Evolutionary conservation across 2,113 vertebrate species (phyloP).

Genomic region (Xenus cinereus): DNA sequence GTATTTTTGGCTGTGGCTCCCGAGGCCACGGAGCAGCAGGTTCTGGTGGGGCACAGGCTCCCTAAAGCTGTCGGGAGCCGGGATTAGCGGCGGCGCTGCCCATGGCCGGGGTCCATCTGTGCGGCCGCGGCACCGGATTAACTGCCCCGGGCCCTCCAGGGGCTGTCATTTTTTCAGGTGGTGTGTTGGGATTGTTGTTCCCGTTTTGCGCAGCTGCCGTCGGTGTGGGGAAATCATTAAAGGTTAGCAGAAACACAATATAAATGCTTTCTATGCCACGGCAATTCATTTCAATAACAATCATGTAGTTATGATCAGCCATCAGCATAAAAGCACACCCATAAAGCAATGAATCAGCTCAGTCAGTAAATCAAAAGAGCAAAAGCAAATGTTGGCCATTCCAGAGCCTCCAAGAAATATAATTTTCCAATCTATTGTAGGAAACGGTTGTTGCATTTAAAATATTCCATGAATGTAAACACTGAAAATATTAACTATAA

Average conservation of each 20-base stretch:
- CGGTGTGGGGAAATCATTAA: not conserved
- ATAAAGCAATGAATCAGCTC: not conserved
- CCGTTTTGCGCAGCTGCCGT: not conserved
- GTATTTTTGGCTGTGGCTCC: not conserved
- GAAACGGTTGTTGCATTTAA: not conserved
- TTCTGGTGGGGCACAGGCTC: not conserved
- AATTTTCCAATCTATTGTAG: not conserved
- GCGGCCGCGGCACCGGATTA: rapidly evolving
- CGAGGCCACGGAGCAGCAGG: not conserved
- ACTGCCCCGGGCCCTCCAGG: not conserved
- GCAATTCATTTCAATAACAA: not conserved
- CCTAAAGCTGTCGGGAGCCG: not conserved
- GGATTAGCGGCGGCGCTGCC: not conserved
- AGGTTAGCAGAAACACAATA: not conserved
- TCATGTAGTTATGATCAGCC: not conserved
- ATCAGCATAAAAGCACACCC: not conserved
- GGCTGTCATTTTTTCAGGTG: not conserved
- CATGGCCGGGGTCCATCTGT: not conserved
- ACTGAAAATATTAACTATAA: not conserved
- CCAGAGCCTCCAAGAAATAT: not conserved
- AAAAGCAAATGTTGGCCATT: not conserved
- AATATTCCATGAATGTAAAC: not conserved
- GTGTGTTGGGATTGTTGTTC: not conserved
- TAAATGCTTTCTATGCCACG: not conserved
- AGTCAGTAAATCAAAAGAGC: not conserved